Percentiles rank a stretch among this genome's conserved stretches.
Evolutionary conservation across 2,113 vertebrate species (phyloP).

Genomic region (Monopterus albus): DNA sequence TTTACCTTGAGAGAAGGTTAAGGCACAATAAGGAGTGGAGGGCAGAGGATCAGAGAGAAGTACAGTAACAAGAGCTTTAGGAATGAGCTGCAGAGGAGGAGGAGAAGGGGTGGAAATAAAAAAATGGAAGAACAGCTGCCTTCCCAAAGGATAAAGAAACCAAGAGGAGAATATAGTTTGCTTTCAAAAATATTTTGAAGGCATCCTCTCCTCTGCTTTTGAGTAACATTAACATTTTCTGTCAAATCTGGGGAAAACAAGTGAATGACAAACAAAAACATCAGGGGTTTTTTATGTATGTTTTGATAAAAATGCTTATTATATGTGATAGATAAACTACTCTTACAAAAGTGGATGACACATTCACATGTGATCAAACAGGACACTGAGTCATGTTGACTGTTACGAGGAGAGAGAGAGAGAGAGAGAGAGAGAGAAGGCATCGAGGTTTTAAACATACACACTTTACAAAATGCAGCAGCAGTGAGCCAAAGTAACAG

Average conservation of each 20-base stretch:
- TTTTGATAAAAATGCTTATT: neutral
- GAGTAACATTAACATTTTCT: constrained; percentile 3
- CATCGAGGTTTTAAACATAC: constrained; percentile 6
- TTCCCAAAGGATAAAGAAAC: constrained; percentile 36
- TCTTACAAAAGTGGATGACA: neutral
- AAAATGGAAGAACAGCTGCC: constrained; percentile 37
- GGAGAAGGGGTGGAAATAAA: neutral
- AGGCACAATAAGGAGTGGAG: constrained; percentile 26
- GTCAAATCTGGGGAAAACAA: neutral
- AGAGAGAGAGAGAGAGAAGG: no score
- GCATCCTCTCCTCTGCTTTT: neutral
- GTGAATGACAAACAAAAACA: no score
- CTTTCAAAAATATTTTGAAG: constrained; percentile 28
- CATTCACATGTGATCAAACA: neutral
- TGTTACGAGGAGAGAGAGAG: constrained; percentile 6
- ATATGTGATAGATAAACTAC: neutral
- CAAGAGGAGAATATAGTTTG: constrained; percentile 1
- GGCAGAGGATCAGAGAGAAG: constrained; percentile 39
- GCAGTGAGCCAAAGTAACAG: neutral
- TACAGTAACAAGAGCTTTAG: constrained; percentile 42
- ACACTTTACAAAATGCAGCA: constrained; percentile 7
- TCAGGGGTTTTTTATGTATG: neutral
- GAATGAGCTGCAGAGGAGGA: constrained; percentile 34
- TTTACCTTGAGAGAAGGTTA: constrained; percentile 32
- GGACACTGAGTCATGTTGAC: constrained; percentile 7